phyloP scores from a whole-genome alignment of 2,113 vertebrate species.

The Pachycephala philippinensis region DNA sequence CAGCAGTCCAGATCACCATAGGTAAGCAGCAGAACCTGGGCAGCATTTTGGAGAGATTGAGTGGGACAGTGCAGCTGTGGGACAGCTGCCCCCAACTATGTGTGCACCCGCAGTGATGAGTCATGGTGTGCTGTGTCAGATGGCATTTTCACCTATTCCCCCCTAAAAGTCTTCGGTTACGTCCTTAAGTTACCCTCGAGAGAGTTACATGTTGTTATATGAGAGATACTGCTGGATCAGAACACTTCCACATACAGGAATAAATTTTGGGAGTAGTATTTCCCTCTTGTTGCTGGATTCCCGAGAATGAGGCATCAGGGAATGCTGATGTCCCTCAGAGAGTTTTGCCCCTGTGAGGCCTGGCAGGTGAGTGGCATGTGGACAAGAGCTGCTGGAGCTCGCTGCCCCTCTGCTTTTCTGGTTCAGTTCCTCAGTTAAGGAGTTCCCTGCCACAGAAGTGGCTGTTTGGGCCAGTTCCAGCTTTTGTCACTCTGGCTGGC shows the following conservation, averaged over 20 bases:
- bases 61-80: neutral
- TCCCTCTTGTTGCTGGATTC: neutral
- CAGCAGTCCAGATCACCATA: neutral
- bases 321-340: neutral
- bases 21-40: neutral
- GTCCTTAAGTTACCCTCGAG: neutral
- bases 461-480: constrained; percentile 18
- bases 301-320: fast-evolving
- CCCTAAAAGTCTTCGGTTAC: neutral
- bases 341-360: neutral
- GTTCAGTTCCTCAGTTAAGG: neutral
- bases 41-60: fast-evolving
- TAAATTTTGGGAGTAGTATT: neutral
- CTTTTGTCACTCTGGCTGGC: neutral
- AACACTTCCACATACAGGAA: neutral
- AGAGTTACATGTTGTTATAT: neutral
- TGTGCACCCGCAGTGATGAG: fast-evolving
- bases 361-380: neutral
- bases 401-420: neutral
- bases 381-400: neutral
- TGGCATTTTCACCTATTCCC: neutral
- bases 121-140: neutral
- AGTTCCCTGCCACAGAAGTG: neutral
- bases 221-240: neutral
- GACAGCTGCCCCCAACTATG: neutral